A percentile compares a stretch with the other conserved stretches of the same genome.
Conservation (phyloP, 2,888 invertebrate species). For the Thecocarcelia acutangulata region DNA sequence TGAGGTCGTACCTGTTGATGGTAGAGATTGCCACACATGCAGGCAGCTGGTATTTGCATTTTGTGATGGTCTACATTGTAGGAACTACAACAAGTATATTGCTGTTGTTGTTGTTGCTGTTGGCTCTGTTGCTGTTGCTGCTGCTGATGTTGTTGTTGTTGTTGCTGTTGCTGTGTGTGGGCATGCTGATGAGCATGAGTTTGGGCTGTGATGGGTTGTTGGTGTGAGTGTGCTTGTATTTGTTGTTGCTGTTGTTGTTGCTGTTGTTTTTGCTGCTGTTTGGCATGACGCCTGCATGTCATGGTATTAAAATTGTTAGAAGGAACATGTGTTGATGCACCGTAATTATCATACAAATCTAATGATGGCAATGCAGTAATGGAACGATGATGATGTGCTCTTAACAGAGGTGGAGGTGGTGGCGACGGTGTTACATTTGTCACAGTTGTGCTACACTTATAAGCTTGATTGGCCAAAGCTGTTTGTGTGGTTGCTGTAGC, state of each 20-base stretch:
- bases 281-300: constrained; percentile 66
- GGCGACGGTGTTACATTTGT: constrained; percentile 68
- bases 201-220: constrained; percentile 24
- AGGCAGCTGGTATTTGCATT: constrained; percentile 62
- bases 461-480: constrained; percentile 40
- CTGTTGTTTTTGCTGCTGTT: constrained; percentile 61
- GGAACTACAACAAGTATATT: constrained; percentile 74
- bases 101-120: constrained; percentile 57
- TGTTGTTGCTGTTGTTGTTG: constrained; percentile 24
- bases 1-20: constrained; percentile 69
- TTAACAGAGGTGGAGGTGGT: constrained; percentile 72
- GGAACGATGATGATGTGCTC: constrained; percentile 71
- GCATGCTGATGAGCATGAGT: constrained; percentile 30
- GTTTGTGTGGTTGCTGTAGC: constrained; percentile 44
- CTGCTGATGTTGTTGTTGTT: constrained; percentile 32
- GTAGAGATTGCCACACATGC: constrained; percentile 76
- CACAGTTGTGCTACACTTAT: constrained; percentile 43
- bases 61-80: constrained; percentile 73
- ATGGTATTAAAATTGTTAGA: constrained; percentile 72
- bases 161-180: constrained; percentile 46
- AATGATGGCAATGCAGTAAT: constrained; percentile 73
- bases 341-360: constrained; percentile 76
- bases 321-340: constrained; percentile 66
- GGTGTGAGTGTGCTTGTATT: constrained; percentile 20
- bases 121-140: constrained; percentile 54